These are phyloP conservation scores for Calephelis virginiensis DNA, from an alignment of 1,140 invertebrate species.

Conservation along the genomic window DNA sequence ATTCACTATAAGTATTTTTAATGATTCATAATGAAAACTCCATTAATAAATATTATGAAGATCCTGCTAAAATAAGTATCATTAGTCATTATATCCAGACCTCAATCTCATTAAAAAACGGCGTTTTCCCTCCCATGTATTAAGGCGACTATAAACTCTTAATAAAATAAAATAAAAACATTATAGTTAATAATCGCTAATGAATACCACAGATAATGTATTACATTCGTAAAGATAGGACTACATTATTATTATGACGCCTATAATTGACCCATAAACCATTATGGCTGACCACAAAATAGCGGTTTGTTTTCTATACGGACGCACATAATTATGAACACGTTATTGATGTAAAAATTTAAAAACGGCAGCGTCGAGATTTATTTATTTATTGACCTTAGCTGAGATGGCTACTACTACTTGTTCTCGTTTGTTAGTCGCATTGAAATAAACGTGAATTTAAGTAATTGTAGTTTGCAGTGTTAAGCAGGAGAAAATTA, in stretches of 20 bases:
- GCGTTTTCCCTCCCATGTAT: neutral
- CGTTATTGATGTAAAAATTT: slow-evolving; percentile 56
- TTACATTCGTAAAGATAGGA: slow-evolving; percentile 41
- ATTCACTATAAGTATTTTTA: too few species aligned
- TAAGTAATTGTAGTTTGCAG: too few species aligned
- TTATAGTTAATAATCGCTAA: slow-evolving; percentile 39
- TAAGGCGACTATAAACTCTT: neutral
- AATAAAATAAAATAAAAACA: slow-evolving; percentile 13
- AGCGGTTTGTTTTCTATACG: slow-evolving; percentile 70
- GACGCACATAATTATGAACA: slow-evolving; percentile 65
- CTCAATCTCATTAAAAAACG: slow-evolving; percentile 1
- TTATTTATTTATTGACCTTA: slow-evolving; percentile 71
- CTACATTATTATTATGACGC: slow-evolving; percentile 69
- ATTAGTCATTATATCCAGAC: slow-evolving; percentile 12
- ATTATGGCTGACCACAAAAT: slow-evolving; percentile 66
- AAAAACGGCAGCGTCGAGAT: slow-evolving; percentile 62
- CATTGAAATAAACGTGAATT: neutral
- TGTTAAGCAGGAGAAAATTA: too few species aligned
- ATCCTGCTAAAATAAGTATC: slow-evolving; percentile 20
- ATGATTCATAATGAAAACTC: too few species aligned
- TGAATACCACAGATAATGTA: slow-evolving; percentile 51
- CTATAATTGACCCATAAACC: slow-evolving; percentile 70
- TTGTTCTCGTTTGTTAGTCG: slow-evolving; percentile 28
- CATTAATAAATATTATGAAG: too few species aligned
- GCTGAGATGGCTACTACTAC: slow-evolving; percentile 34